Percentiles rank a stretch among this genome's conserved stretches.
These are phyloP conservation scores for Cyclopterus lumpus DNA, from an alignment of 2,797 vertebrate genomes.

Conservation along the genomic window DNA sequence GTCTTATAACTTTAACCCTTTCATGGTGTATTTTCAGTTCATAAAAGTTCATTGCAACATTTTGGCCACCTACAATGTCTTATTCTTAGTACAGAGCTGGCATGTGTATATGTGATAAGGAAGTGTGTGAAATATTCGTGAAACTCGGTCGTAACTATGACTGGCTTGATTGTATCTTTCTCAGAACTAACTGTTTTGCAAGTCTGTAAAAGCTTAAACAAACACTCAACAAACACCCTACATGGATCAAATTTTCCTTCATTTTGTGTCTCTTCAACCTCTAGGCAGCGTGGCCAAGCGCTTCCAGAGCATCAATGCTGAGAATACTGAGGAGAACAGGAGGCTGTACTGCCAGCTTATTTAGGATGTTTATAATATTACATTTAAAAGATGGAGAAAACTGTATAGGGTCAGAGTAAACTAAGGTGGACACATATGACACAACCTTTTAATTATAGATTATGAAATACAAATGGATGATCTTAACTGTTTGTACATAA, in stretches of 20 bases:
- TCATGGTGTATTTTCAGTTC: not conserved
- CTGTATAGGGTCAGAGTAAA: not conserved
- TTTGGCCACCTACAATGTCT: not conserved
- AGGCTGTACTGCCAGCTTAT: slow-evolving; percentile 95
- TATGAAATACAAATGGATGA: not conserved
- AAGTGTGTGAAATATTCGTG: not conserved
- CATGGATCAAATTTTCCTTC: not conserved
- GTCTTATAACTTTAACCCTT: not conserved
- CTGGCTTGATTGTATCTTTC: not conserved
- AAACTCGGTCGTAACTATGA: not conserved
- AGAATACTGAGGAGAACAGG: slow-evolving; percentile 97
- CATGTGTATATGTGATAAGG: not conserved
- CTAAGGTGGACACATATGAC: not conserved
- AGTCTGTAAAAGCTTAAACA: not conserved
- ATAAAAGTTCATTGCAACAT: not conserved
- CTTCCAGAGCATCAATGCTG: slow-evolving; percentile 92
- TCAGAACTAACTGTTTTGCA: not conserved
- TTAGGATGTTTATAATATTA: too few species aligned
- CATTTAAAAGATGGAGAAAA: not conserved
- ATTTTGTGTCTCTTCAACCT: slow-evolving; percentile 5
- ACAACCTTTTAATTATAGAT: not conserved
- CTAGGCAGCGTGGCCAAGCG: slow-evolving; percentile 94
- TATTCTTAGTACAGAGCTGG: not conserved
- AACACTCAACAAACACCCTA: not conserved
- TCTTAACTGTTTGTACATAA: not conserved